A percentile compares a stretch with the other conserved stretches of the same genome.
Conservation (phyloP, 2,797 vertebrate genomes). For the Psittacula derbiana region DNA sequence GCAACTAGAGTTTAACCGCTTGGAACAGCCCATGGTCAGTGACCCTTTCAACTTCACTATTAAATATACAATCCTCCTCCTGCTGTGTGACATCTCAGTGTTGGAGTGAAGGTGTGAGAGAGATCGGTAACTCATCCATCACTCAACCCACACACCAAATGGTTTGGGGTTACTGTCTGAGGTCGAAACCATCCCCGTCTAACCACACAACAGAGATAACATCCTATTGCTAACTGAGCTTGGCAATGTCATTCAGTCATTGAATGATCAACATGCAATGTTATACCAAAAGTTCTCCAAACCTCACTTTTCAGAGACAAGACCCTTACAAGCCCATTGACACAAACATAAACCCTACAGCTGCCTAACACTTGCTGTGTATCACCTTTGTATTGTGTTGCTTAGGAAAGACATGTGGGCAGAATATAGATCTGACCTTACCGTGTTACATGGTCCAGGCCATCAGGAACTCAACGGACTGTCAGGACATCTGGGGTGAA, state of each 20-base stretch:
- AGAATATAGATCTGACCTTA: neutral
- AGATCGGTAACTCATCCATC: accelerated
- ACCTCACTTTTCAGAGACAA: neutral
- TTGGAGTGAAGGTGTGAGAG: neutral
- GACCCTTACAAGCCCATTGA: neutral
- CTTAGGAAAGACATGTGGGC: neutral
- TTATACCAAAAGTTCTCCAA: neutral
- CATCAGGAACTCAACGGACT: accelerated
- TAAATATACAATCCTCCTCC: neutral
- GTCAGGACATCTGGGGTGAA: neutral
- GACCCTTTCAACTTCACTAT: neutral
- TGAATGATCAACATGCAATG: neutral
- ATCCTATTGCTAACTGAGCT: neutral
- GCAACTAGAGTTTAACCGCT: accelerated
- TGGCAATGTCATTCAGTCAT: neutral
- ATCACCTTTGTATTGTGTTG: neutral
- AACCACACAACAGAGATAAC: too few species aligned
- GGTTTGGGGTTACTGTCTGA: accelerated
- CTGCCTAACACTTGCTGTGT: accelerated
- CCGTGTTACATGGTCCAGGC: accelerated
- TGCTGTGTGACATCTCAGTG: neutral
- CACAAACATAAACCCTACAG: neutral
- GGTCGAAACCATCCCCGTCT: neutral
- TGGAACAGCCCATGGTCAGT: neutral
- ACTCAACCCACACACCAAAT: neutral